Percentiles rank a stretch among this genome's conserved stretches.
phyloP scores from a whole-genome alignment of 2,888 invertebrate genomes.

The Cryptocheilus praepositus region DNA sequence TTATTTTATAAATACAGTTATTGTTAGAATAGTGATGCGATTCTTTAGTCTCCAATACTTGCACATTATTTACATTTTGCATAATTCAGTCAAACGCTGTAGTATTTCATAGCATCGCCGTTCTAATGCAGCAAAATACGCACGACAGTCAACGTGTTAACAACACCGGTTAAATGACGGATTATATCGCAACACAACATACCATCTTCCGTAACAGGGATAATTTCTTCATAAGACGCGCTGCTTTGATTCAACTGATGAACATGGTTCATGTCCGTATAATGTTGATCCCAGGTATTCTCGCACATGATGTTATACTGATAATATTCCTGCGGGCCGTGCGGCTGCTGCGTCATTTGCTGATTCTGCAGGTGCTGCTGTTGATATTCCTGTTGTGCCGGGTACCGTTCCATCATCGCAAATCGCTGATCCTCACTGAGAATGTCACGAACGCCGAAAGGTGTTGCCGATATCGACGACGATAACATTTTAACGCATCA shows the following conservation, averaged over 20 bases:
- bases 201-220: conserved; percentile 68
- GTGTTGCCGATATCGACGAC: conserved; percentile 65
- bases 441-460: conserved; percentile 72
- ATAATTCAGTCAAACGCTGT: too few species aligned
- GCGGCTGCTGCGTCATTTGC: conserved; percentile 43
- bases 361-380: conserved; percentile 1
- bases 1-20: too few species aligned
- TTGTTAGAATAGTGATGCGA: too few species aligned
- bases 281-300: conserved; percentile 69
- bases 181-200: conserved; percentile 18
- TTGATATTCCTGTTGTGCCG: conserved; percentile 52
- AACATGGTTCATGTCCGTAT: conserved; percentile 65
- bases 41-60: too few species aligned
- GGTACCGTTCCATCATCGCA: conserved; percentile 69
- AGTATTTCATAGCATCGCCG: too few species aligned
- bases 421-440: conserved; percentile 70
- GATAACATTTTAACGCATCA: conserved; percentile 69
- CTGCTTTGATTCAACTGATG: conserved; percentile 67
- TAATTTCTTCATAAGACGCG: conserved; percentile 62
- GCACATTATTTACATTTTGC: too few species aligned
- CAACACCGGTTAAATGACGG: too few species aligned
- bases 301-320: conserved; percentile 63
- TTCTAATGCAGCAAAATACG: too few species aligned
- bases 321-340: conserved; percentile 66
- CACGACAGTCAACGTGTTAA: too few species aligned